Evolutionary conservation across 1,140 invertebrate species (phyloP).

Genomic region (Drosophila bifasciata): DNA sequence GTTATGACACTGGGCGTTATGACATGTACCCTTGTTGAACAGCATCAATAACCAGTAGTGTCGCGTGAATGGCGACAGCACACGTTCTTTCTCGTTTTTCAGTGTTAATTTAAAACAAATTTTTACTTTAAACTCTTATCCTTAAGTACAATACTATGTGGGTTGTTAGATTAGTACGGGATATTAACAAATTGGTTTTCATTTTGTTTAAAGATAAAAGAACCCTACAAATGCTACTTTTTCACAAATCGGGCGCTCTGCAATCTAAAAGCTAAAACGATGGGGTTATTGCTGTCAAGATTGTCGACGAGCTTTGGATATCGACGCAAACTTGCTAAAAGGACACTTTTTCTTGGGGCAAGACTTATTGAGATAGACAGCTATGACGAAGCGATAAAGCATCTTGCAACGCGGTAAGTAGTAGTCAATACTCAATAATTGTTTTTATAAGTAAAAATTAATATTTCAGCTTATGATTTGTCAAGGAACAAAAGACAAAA

Average conservation of each 20-base stretch:
- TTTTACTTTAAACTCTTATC: too few relatives aligned
- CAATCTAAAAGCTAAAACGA: constrained; percentile 93
- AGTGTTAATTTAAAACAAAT: too few relatives aligned
- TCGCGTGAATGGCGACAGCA: too few relatives aligned
- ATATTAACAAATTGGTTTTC: neutral
- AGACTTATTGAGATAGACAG: constrained; percentile 91
- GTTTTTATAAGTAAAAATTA: neutral
- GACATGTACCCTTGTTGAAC: too few relatives aligned
- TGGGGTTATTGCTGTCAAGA: constrained; percentile 96
- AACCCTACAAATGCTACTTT: constrained; percentile 96
- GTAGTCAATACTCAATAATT: neutral
- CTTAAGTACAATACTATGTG: neutral
- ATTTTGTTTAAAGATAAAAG: constrained; percentile 90
- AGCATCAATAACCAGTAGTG: too few relatives aligned
- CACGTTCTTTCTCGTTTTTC: too few relatives aligned
- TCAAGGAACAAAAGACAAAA: constrained; percentile 97
- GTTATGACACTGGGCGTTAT: too few relatives aligned
- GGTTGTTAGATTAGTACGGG: neutral
- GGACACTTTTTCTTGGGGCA: constrained; percentile 98
- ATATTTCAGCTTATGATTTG: constrained; percentile 92
- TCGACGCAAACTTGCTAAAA: constrained; percentile 94
- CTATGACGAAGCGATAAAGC: constrained; percentile 97
- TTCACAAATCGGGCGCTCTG: constrained; percentile 98
- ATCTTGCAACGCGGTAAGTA: constrained; percentile 90
- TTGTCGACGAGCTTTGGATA: constrained; percentile 93